phyloP scores from a whole-genome alignment of 2,888 invertebrate species.

The Leptinotarsa juncta region DNA sequence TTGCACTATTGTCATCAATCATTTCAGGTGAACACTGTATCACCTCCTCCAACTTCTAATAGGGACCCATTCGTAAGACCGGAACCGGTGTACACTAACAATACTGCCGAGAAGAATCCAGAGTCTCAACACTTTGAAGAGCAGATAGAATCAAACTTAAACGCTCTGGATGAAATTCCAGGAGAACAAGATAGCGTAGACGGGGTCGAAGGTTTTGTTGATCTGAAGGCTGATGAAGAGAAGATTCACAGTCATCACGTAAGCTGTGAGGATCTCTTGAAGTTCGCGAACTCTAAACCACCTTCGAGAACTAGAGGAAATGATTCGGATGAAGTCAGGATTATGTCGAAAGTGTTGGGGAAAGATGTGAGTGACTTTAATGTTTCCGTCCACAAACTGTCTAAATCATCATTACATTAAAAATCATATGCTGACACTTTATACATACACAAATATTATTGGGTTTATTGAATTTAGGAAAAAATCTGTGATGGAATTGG shows the following conservation, averaged over 20 bases:
- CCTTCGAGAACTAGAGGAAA: slow-evolving; percentile 85
- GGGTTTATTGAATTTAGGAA: too few relatives aligned
- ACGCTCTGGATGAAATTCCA: slow-evolving; percentile 71
- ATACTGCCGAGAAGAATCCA: slow-evolving; percentile 60
- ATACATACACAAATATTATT: too few relatives aligned
- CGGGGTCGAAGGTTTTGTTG: slow-evolving; percentile 41
- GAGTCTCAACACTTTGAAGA: slow-evolving; percentile 70
- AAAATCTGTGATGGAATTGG: too few relatives aligned
- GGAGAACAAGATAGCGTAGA: slow-evolving; percentile 57
- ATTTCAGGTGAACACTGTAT: slow-evolving; percentile 64
- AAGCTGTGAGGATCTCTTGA: slow-evolving; percentile 90
- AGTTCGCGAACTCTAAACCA: slow-evolving; percentile 87
- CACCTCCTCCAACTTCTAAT: slow-evolving; percentile 54
- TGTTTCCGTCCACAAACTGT: neutral
- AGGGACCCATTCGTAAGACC: slow-evolving; percentile 52
- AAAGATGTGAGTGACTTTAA: slow-evolving; percentile 70
- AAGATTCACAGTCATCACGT: slow-evolving; percentile 77
- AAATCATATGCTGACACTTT: too few relatives aligned
- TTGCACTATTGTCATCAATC: neutral
- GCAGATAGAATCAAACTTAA: slow-evolving; percentile 72
- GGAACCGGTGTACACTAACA: slow-evolving; percentile 59
- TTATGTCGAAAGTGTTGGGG: slow-evolving; percentile 90
- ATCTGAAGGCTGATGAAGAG: slow-evolving; percentile 48
- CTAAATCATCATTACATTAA: neutral
- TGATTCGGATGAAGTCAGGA: slow-evolving; percentile 91